A percentile compares a stretch with the other conserved stretches of the same genome.
phyloP scores from a whole-genome alignment of 2,113 vertebrate species.

The Cyanistes caeruleus region DNA sequence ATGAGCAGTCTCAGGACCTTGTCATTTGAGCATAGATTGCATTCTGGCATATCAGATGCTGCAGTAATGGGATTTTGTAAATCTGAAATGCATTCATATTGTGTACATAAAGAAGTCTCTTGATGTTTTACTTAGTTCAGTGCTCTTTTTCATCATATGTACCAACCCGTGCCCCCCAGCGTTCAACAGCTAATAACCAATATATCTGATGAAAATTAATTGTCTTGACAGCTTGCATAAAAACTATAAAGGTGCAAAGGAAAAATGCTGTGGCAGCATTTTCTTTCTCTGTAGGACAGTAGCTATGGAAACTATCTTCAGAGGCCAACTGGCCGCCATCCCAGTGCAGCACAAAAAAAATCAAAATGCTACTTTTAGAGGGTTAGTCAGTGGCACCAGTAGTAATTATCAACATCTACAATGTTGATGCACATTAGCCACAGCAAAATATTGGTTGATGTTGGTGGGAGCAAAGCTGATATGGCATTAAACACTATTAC shows the following conservation, averaged over 20 bases:
- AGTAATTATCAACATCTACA: slow-evolving; percentile 43
- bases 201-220: slow-evolving; percentile 59
- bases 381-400: slow-evolving; percentile 13
- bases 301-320: slow-evolving; percentile 80
- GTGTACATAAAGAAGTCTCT: slow-evolving; percentile 36
- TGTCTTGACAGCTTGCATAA: slow-evolving; percentile 54
- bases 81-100: slow-evolving; percentile 29
- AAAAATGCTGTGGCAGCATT: slow-evolving; percentile 66
- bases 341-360: slow-evolving; percentile 61
- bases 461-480: background rate
- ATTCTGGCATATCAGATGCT: slow-evolving; percentile 38
- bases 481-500: background rate
- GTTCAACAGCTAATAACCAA: slow-evolving; percentile 48
- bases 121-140: slow-evolving; percentile 47
- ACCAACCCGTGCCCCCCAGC: background rate
- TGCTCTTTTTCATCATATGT: slow-evolving; percentile 17
- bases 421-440: background rate
- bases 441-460: background rate
- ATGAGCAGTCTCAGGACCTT: background rate
- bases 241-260: slow-evolving; percentile 50
- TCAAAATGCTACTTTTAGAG: slow-evolving; percentile 54
- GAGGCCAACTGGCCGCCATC: slow-evolving; percentile 71
- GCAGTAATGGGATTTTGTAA: slow-evolving; percentile 38
- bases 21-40: slow-evolving; percentile 12
- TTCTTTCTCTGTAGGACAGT: slow-evolving; percentile 72